phyloP scores from a whole-genome alignment of 1,140 invertebrate species.

The Drosophila watanabei region DNA sequence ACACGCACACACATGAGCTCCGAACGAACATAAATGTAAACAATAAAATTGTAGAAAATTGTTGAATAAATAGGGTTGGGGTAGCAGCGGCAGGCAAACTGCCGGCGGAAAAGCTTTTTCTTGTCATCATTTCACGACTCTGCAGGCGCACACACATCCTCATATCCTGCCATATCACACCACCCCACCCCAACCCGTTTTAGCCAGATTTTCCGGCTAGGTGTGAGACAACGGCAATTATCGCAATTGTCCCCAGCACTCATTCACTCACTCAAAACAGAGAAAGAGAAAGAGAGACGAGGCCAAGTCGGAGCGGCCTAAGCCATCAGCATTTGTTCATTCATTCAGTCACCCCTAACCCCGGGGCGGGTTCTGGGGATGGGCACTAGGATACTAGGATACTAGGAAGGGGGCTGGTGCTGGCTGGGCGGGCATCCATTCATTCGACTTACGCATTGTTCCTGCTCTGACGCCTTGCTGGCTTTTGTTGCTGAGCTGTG shows the following conservation, averaged over 20 bases:
- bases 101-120: constrained; percentile 80
- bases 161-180: constrained; percentile 2
- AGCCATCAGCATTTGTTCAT: constrained; percentile 77
- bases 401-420: background rate
- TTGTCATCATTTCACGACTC: constrained; percentile 82
- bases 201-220: constrained; percentile 48
- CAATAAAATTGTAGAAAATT: constrained; percentile 80
- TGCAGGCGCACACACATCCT: constrained; percentile 34
- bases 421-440: constrained; percentile 34
- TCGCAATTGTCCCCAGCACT: constrained; percentile 76
- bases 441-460: constrained; percentile 78
- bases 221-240: constrained; percentile 83
- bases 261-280: constrained; percentile 58
- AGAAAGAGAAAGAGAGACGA: constrained; percentile 25
- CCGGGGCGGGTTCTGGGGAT: background rate
- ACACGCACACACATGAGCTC: constrained; percentile 31
- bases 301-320: constrained; percentile 38
- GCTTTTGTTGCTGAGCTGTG: constrained; percentile 77
- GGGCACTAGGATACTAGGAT: background rate
- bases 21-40: constrained; percentile 77
- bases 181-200: background rate
- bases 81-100: constrained; percentile 58
- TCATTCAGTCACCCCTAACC: constrained; percentile 49
- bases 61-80: constrained; percentile 66
- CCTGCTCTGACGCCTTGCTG: constrained; percentile 76